phyloP scores from a whole-genome alignment of 2,797 vertebrate species.

The Lacerta agilis region DNA sequence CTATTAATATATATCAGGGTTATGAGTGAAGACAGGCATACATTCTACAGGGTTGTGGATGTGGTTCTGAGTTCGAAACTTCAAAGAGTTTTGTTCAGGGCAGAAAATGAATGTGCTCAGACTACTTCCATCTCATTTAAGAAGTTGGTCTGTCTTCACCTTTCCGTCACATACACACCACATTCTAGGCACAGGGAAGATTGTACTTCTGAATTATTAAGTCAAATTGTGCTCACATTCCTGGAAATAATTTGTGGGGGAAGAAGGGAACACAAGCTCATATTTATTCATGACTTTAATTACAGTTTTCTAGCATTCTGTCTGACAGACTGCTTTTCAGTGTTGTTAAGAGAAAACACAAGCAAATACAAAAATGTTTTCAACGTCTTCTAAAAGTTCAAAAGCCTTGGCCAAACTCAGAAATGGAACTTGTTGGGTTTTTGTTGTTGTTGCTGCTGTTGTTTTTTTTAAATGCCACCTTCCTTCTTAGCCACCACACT shows the following conservation, averaged over 20 bases:
- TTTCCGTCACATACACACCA: slow-evolving; percentile 8
- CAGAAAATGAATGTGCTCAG: not conserved
- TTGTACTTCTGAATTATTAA: slow-evolving; percentile 8
- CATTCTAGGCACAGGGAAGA: not conserved
- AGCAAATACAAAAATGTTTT: not conserved
- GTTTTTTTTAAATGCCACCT: slow-evolving; percentile 56
- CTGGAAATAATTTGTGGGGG: slow-evolving; percentile 15
- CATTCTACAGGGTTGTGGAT: too few relatives aligned
- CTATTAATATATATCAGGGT: not conserved
- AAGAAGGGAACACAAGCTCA: slow-evolving; percentile 13
- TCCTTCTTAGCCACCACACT: slow-evolving; percentile 33
- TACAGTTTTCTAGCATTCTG: slow-evolving; percentile 17
- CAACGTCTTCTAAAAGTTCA: slow-evolving; percentile 50
- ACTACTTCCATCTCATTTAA: not conserved
- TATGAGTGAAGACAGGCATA: not conserved
- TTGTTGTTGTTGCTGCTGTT: not conserved
- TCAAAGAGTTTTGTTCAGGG: not conserved
- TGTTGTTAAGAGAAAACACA: slow-evolving; percentile 40
- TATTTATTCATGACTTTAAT: slow-evolving; percentile 16
- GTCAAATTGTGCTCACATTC: not conserved
- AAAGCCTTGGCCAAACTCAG: slow-evolving; percentile 43
- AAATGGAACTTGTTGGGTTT: not conserved
- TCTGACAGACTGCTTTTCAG: slow-evolving; percentile 39
- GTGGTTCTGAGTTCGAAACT: not conserved
- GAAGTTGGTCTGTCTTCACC: not conserved